Base-by-base conservation (phyloP, 2,797 vertebrate genomes). In the Manis javanica region DNA sequence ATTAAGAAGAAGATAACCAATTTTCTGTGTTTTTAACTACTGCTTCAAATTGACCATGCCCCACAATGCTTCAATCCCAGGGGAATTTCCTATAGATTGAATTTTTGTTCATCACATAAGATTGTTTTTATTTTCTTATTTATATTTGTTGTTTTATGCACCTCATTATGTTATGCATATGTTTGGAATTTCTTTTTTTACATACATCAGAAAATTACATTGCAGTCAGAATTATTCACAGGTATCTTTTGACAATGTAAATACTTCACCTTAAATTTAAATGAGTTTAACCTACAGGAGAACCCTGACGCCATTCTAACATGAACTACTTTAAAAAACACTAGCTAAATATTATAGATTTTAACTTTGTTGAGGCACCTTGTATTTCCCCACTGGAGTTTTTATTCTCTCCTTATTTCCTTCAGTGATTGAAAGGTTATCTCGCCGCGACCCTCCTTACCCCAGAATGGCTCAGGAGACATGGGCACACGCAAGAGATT, bases 341-440 rank as follows among this genome's bases (percentile, higher is more conserved):
- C 3, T 87, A 21, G 39, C 21, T 42, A 90, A 92, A 83, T 59
- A 63, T 72, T 37, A 78, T 0, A 88, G 23, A 86, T 83, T 24
- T 51, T 77, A 83, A 72, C 34, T 77, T 69, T 74, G 46, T 69
- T 74, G 39, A 94, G 91, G 53, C 31, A 77, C 14, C 88, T 86
- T 46, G 26, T 46, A 78, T 87, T 94, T 96, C 46, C 96, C 90
- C 31, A 87, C n/a, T 82, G 39, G 6, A 88, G 91, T 61, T 83
- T 95, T 93, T 61, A 94, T 34, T 83, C 95, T 75, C 53, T 71
- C 37, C n/a, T 85, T 61, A 93, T 64, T 42, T 86, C 90, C 9
- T 46, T 88, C 29, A 91, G 23, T 82, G n/a, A 49, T 1, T 16
- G 14, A 39, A 39, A 39, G 37, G 37, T 2, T 39, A 39, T 39